These are phyloP conservation scores for Trematocara nigrifrons DNA, from an alignment of 2,113 vertebrate genomes.

Conservation along the genomic window DNA sequence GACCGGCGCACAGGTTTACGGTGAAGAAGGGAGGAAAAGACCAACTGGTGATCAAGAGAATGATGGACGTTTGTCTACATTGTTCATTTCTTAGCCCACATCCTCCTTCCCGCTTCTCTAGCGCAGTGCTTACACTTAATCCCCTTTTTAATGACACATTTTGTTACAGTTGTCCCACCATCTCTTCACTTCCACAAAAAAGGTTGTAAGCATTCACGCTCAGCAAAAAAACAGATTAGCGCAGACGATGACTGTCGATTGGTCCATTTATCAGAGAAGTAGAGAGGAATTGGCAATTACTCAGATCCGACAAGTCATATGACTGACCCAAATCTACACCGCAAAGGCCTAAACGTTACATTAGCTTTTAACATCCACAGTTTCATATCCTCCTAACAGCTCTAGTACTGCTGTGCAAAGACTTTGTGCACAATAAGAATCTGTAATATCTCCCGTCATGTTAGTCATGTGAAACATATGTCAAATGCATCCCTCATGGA, in stretches of 20 bases:
- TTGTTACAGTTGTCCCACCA: neutral
- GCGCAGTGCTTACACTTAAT: neutral
- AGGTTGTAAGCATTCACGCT: neutral
- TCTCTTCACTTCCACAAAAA: neutral
- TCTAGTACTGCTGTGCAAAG: neutral
- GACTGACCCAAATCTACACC: constrained; percentile 6
- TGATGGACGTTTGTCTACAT: neutral
- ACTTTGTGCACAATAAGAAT: neutral
- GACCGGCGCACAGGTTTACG: neutral
- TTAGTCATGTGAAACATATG: neutral
- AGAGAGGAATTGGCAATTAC: neutral
- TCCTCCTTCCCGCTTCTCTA: neutral
- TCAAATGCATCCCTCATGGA: too few species aligned
- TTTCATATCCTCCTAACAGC: neutral
- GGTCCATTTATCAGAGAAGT: neutral
- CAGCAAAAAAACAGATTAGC: neutral
- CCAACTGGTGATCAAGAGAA: neutral
- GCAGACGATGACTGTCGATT: neutral
- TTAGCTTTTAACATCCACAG: neutral
- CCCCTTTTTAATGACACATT: neutral
- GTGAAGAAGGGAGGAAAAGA: neutral
- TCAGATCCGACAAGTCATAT: neutral
- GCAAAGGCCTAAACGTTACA: neutral
- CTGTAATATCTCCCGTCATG: neutral
- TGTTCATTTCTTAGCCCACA: neutral